These are phyloP conservation scores for Corythaixoides concolor DNA, from an alignment of 2,113 vertebrate species.

Conservation along the genomic window DNA sequence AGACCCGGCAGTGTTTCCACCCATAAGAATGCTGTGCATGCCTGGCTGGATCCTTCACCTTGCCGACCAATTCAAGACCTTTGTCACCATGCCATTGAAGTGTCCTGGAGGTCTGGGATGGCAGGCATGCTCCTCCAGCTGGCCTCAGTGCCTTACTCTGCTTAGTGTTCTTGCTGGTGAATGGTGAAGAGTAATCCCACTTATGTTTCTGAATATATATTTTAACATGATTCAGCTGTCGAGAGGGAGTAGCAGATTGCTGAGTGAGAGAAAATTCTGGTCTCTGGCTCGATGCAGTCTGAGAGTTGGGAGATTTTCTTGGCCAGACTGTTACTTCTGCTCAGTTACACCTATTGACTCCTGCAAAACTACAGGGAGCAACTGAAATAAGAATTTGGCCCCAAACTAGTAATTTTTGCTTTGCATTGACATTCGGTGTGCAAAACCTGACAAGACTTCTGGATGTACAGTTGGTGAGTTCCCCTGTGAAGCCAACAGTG, in stretches of 20 bases:
- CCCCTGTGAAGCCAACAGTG: not conserved
- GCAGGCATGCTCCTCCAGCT: not conserved
- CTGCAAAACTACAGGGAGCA: not conserved
- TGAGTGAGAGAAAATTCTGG: not conserved
- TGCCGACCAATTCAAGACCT: not conserved
- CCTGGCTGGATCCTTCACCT: not conserved
- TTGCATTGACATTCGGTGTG: not conserved
- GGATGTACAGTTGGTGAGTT: not conserved
- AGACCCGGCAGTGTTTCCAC: fast-evolving
- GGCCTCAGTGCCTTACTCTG: not conserved
- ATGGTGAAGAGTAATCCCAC: not conserved
- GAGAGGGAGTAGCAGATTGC: not conserved
- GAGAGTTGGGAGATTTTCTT: not conserved
- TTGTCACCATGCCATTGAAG: not conserved
- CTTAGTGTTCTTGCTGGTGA: not conserved
- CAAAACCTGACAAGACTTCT: not conserved
- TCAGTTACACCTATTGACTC: not conserved
- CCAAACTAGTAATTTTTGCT: not conserved
- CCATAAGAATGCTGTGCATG: fast-evolving
- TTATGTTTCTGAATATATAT: not conserved
- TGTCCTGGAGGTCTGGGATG: not conserved
- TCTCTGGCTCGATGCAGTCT: not conserved
- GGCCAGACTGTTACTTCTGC: not conserved
- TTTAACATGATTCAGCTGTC: not conserved
- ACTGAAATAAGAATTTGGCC: not conserved